These are phyloP conservation scores for Chorisops tibialis DNA, from an alignment of 2,888 invertebrate genomes.

Conservation along the genomic window DNA sequence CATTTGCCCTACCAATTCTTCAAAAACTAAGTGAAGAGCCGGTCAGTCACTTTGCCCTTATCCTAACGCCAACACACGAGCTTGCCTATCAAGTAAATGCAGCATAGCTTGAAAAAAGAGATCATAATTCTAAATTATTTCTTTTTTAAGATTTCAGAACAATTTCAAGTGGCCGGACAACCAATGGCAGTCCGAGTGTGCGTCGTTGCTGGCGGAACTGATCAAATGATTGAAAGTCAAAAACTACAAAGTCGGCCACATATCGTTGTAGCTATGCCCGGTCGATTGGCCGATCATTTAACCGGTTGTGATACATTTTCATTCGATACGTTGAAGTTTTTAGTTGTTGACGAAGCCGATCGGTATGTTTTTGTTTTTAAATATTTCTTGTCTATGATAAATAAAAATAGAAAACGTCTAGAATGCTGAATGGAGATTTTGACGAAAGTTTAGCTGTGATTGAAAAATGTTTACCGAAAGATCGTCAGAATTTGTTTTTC, in stretches of 20 bases:
- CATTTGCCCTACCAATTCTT: slow-evolving; percentile 92
- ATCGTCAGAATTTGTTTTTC: slow-evolving; percentile 84
- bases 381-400: not conserved
- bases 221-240: slow-evolving; percentile 83
- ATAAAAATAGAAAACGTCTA: not conserved
- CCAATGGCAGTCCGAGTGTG: slow-evolving; percentile 78
- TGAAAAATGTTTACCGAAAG: slow-evolving; percentile 69
- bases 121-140: not conserved
- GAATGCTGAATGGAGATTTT: slow-evolving; percentile 71
- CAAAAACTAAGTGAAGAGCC: slow-evolving; percentile 91
- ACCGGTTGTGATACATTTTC: slow-evolving; percentile 81
- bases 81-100: slow-evolving; percentile 67
- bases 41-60: slow-evolving; percentile 90
- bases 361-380: slow-evolving; percentile 51
- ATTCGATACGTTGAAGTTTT: slow-evolving; percentile 73
- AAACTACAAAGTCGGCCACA: slow-evolving; percentile 84
- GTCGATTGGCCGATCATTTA: slow-evolving; percentile 89
- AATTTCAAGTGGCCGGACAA: slow-evolving; percentile 88
- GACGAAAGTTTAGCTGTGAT: slow-evolving; percentile 79
- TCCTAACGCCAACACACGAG: slow-evolving; percentile 93
- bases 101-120: not conserved
- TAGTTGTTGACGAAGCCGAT: slow-evolving; percentile 97
- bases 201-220: slow-evolving; percentile 93
- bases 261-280: slow-evolving; percentile 95
- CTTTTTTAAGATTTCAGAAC: slow-evolving; percentile 77